Conservation (phyloP, 2,113 vertebrate species). For the Takifugu flavidus region DNA sequence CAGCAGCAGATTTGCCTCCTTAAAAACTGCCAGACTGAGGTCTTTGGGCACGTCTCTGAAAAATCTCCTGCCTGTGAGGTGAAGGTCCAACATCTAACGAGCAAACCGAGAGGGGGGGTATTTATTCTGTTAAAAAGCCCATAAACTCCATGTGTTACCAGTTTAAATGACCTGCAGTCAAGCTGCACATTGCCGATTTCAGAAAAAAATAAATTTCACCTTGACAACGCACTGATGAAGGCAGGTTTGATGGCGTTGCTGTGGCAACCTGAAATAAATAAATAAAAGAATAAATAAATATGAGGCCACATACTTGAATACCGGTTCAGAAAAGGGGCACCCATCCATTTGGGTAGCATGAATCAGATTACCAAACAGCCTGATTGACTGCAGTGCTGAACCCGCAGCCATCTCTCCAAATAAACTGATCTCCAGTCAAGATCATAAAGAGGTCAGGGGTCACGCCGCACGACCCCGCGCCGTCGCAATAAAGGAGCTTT, state of each 20-base stretch:
- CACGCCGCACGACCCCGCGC: slow-evolving; percentile 22
- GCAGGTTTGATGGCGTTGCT: not conserved
- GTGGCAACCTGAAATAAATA: slow-evolving; percentile 14
- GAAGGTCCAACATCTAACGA: too few relatives aligned
- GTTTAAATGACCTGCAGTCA: not conserved
- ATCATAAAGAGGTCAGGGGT: slow-evolving; percentile 57
- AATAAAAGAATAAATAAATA: not conserved
- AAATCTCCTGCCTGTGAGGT: not conserved
- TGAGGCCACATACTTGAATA: slow-evolving; percentile 9
- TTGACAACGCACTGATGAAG: not conserved
- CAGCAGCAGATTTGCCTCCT: too few relatives aligned
- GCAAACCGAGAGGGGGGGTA: too few relatives aligned
- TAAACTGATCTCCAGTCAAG: slow-evolving; percentile 62
- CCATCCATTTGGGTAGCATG: slow-evolving; percentile 37
- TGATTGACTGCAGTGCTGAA: slow-evolving; percentile 58
- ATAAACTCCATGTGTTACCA: too few relatives aligned
- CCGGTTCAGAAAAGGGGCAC: slow-evolving; percentile 56
- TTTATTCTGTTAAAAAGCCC: too few relatives aligned
- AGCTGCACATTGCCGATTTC: not conserved
- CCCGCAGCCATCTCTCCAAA: slow-evolving; percentile 54
- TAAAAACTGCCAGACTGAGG: too few relatives aligned
- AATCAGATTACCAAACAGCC: slow-evolving; percentile 68
- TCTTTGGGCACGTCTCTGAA: not conserved
- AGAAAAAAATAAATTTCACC: not conserved
- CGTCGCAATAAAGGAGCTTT: slow-evolving; percentile 44